Evolutionary conservation across 2,113 vertebrate genomes (phyloP), one percentile per base, ranked within the genome.

Genomic region (Vireo altiloquus): DNA sequence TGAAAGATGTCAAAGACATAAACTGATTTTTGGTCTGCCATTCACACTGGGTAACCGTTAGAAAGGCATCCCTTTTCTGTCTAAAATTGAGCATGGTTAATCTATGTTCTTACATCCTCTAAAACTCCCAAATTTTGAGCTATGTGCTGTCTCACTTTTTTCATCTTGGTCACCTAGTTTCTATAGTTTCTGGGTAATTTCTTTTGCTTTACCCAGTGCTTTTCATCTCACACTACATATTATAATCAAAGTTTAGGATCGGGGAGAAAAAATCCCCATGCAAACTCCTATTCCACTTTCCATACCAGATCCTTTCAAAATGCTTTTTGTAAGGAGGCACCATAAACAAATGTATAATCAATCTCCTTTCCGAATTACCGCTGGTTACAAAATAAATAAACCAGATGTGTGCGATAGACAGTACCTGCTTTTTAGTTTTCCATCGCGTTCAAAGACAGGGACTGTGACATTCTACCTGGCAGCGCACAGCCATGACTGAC

Each of bases 231-330:
- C n/a, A 11, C 5, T 80, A 49, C 4, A 7, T 21, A 68, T 10
- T 50, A 14, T 28, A 53, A 61, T 18, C 12, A n/a, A 87, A 70
- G 33, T 79, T 52, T n/a, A 90, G 18, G 18, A 63, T 24, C 0
- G 0, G 11, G 30, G 25, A 4, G 1, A 2, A 13, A 18, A 65
- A 52, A 74, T 9, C 33, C 17, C 23, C 37, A 10, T 14, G 12
- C 28, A 85, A 91, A 79, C 37, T 78, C 7, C 17, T 69, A 21
- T 40, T 15, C 17, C 14, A 56, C 24, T 75, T 66, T 82, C 17
- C 31, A 63, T 49, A 42, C 8, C 12, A 78, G 47, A 66, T 19
- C 14, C 30, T 61, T 75, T 79, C 27, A 47, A 46, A 87, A 70
- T 39, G 33, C 9, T 78, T 15, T 15, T 59, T 69, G 40, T 33